Base-by-base conservation (phyloP, 2,888 invertebrate species). In the Timandra comae region DNA sequence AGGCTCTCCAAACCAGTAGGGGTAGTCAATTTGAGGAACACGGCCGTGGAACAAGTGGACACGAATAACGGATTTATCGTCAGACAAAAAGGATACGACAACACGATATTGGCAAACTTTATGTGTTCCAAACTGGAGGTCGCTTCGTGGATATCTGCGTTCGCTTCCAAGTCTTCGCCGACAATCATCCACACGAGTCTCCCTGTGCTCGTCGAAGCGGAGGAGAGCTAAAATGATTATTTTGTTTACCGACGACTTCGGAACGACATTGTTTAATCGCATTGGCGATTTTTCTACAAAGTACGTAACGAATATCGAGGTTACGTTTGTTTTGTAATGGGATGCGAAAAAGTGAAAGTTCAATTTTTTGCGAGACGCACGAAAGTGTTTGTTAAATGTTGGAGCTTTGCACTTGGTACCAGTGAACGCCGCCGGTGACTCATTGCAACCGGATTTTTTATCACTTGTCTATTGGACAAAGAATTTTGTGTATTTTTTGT, bases 21-120 rank as follows among this genome's bases (percentile, higher is more conserved):
- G 0, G 90, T 90, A 2, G 78, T 90, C 23, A 90, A 90, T 62
- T 63, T 90, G 42, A 77, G 87, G 49, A 90, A 89, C 52, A 89
- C 89, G 7, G 73, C 68, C n/a, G 82, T 89, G 26, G 88, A 89
- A 47, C 77, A 82, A 28, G 75, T 76, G 23, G 75, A 79, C 2
- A 41, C 60, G 2, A 84, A 80, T 38, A 77, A 75, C 29, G 89
- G 89, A 1, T 88, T 90, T 53, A 70, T 81, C 20, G 82, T 90
- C 5, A 63, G 90, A 25, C 90, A 90, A 58, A 88, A 87, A 46
- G 90, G 88, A n/a, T 88, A 88, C 59, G 90, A 90, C 52, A 87
- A 88, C 12, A 86, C 89, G 8, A 82, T 89, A 42, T 84, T 86
- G 1, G 77, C 90, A 5, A 89, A 87, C 41, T 90, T 90, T 58